Percentiles rank a stretch among this genome's conserved stretches.
Conservation (phyloP, 2,888 invertebrate genomes). For the Abscondita cerata region DNA sequence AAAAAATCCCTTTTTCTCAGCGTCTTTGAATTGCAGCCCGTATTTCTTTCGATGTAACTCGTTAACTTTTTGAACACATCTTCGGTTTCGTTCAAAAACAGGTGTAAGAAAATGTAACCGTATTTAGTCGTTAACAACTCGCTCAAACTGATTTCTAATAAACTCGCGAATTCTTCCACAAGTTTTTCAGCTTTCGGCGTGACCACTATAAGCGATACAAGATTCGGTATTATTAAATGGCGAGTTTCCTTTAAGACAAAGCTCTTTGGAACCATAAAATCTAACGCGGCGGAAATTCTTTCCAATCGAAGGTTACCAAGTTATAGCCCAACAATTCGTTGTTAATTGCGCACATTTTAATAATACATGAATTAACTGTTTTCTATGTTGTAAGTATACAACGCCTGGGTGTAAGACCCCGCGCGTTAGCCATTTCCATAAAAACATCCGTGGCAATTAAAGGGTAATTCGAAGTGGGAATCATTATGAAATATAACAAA, state of each 20-base stretch:
- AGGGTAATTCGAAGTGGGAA: constrained; percentile 65
- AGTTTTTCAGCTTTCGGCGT: constrained; percentile 66
- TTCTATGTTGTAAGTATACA: constrained; percentile 69
- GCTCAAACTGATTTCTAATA: constrained; percentile 65
- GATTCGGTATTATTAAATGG: constrained; percentile 70
- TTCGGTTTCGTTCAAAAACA: constrained; percentile 69
- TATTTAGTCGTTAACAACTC: constrained; percentile 71
- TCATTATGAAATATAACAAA: constrained; percentile 68
- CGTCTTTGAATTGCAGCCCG: constrained; percentile 63
- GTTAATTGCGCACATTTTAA: constrained; percentile 67
- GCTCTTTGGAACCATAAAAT: constrained; percentile 72
- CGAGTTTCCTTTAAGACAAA: constrained; percentile 74
- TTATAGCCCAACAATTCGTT: constrained; percentile 63
- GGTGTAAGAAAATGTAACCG: constrained; percentile 73
- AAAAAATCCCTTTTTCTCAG: constrained; percentile 71
- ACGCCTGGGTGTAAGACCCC: constrained; percentile 63
- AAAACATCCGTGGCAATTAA: constrained; percentile 66
- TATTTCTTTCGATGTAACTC: constrained; percentile 67
- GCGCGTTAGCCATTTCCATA: constrained; percentile 64
- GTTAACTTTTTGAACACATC: constrained; percentile 68
- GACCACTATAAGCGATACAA: constrained; percentile 66
- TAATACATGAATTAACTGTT: constrained; percentile 65
- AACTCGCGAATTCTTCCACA: constrained; percentile 68
- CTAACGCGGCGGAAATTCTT: constrained; percentile 71
- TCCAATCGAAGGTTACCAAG: constrained; percentile 66